These are phyloP conservation scores for Fundulus diaphanus DNA, from an alignment of 2,797 vertebrate species.

Conservation along the genomic window DNA sequence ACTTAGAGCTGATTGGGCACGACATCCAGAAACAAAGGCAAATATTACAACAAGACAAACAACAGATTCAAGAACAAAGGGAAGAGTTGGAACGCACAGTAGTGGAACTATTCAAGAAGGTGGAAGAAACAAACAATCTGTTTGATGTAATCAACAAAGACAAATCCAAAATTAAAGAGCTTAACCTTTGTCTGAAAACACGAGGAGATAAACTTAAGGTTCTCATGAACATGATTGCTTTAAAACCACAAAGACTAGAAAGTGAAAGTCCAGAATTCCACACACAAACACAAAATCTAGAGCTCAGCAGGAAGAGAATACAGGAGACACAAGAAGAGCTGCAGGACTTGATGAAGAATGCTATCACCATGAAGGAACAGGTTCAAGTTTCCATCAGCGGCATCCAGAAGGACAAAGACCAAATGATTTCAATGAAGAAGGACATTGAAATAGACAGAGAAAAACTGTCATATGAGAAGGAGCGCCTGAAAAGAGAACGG, in stretches of 20 bases:
- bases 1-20: not conserved
- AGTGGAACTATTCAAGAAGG: conserved; percentile 5
- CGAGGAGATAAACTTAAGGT: not conserved
- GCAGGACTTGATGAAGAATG: not conserved
- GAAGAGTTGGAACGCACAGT: not conserved
- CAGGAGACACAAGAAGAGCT: conserved; percentile 8
- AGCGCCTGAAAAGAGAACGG: too few species aligned
- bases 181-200: not conserved
- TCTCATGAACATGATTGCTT: not conserved
- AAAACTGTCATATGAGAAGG: not conserved
- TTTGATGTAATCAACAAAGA: conserved; percentile 6
- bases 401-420: not conserved
- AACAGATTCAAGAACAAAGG: not conserved
- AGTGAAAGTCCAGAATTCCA: not conserved
- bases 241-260: conserved; percentile 6
- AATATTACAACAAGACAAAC: not conserved
- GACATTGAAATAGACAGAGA: not conserved
- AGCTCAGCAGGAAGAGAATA: not conserved
- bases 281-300: not conserved
- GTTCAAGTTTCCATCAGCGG: not conserved
- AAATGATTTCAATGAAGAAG: not conserved
- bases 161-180: conserved; percentile 1
- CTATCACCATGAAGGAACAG: not conserved
- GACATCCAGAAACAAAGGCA: not conserved
- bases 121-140: not conserved